Conservation (phyloP, 2,888 invertebrate species). For the Acrobasis repandana region DNA sequence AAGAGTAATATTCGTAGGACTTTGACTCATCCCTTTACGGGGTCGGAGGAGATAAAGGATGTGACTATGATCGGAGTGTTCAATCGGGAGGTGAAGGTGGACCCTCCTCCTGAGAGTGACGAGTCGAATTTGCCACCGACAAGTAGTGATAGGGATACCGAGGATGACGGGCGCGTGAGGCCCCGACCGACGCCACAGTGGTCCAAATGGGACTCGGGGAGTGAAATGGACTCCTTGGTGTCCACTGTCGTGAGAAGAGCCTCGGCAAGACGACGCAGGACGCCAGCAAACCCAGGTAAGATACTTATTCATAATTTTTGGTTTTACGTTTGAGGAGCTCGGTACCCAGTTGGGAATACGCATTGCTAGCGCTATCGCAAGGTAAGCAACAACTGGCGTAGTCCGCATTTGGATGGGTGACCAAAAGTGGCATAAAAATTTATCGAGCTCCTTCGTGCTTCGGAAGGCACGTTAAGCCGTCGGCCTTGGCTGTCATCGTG, state of each 20-base stretch:
- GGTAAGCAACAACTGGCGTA: no score
- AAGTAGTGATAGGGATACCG: slow-evolving; percentile 78
- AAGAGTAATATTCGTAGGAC: slow-evolving; percentile 78
- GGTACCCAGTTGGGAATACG: no score
- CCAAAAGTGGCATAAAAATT: no score
- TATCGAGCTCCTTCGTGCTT: no score
- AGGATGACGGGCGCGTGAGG: slow-evolving; percentile 66
- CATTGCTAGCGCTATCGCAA: no score
- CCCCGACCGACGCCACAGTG: slow-evolving; percentile 56
- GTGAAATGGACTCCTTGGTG: slow-evolving; percentile 84
- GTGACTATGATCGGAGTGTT: slow-evolving; percentile 61
- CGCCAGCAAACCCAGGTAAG: slow-evolving; percentile 73
- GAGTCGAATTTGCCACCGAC: slow-evolving; percentile 76
- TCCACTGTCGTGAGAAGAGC: slow-evolving; percentile 86
- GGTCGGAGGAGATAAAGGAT: slow-evolving; percentile 62
- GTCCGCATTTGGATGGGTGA: no score
- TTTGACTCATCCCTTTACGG: slow-evolving; percentile 75
- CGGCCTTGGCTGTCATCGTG: no score
- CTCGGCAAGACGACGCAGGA: slow-evolving; percentile 83
- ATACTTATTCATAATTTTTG: not conserved
- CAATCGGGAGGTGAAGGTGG: slow-evolving; percentile 59
- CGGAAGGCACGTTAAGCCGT: no score
- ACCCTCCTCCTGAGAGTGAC: slow-evolving; percentile 65
- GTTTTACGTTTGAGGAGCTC: no score
- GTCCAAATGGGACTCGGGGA: slow-evolving; percentile 76